Base-by-base conservation (phyloP, 2,888 invertebrate species). In the Lottia gigantea region DNA sequence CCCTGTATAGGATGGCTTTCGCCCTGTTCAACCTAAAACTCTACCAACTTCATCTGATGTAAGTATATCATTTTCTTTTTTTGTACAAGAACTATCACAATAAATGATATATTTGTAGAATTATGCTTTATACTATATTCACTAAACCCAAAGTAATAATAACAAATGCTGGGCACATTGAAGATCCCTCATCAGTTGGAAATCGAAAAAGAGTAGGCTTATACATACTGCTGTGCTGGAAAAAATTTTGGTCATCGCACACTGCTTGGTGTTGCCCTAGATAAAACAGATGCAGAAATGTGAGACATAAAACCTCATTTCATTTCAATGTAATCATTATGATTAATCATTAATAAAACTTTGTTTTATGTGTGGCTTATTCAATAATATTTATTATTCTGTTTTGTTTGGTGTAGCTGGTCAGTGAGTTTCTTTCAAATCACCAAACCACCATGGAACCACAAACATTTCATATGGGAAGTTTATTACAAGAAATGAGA, bases 401-500 rank as follows among this genome's bases (percentile, higher is more conserved):
- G 61, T 76, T 73, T 19, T 92, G n/a, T n/a, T n/a, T n/a, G n/a
- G n/a, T n/a, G n/a, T n/a, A 94, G 90, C 91, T 95, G 87, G 95
- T 95, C 16, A 93, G 94, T 85, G 95, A 96, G 87, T 97, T 95
- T 88, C 90, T 96, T 78, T 91, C 91, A 73, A 92, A 92, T 64
- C 85, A 86, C 66, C 78, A 83, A 47, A 86, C 76, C 76, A 83
- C 83, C 25, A 82, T 86, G 81, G 89, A 90, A 40, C 92, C 93
- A 8, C 93, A 94, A 88, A 94, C 95, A 2, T 97, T 96, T 88
- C 93, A 94, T 85, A 96, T 97, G 96, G 95, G 95, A 82, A 91
- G 91, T 31, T 89, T 95, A 71, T 89, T 97, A 71, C 93, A 95
- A 80, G 96, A 95, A 89, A 94, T 97, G 92, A 92, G 95, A 74